These are phyloP conservation scores for Ammodytes dubius DNA, from an alignment of 2,113 vertebrate genomes.

Conservation along the genomic window DNA sequence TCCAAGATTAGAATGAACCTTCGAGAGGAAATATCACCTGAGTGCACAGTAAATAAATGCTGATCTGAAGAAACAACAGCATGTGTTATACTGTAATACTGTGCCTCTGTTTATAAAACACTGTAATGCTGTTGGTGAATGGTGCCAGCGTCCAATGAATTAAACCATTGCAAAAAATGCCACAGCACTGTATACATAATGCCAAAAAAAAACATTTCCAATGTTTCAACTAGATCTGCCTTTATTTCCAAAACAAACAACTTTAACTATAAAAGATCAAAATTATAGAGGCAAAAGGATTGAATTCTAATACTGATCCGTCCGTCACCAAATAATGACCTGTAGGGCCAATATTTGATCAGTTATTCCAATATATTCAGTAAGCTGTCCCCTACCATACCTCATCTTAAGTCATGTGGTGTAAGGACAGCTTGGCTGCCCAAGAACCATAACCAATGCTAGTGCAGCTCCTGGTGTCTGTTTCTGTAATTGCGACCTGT, in stretches of 20 bases:
- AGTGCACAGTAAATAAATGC: background rate
- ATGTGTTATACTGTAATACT: background rate
- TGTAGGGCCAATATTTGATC: too few relatives aligned
- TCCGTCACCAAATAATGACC: background rate
- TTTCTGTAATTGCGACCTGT: constrained; percentile 64
- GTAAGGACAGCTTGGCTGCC: background rate
- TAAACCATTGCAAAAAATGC: background rate
- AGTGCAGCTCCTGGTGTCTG: constrained; percentile 81
- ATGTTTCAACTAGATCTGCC: background rate
- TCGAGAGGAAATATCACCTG: constrained; percentile 10
- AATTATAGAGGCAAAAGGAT: background rate
- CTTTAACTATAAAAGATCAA: background rate
- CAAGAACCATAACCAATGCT: constrained; percentile 62
- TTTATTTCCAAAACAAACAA: background rate
- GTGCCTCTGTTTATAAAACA: constrained; percentile 6
- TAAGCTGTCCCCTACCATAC: background rate
- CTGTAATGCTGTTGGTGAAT: background rate
- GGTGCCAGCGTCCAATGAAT: background rate
- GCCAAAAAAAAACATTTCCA: background rate
- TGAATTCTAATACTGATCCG: background rate
- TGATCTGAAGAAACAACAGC: constrained; percentile 10
- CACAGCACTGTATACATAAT: background rate
- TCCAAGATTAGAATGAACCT: constrained; percentile 3
- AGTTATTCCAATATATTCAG: background rate
- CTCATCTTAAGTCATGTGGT: background rate